These are phyloP conservation scores for Eclectus roratus DNA, from an alignment of 2,113 vertebrate species.

Conservation along the genomic window DNA sequence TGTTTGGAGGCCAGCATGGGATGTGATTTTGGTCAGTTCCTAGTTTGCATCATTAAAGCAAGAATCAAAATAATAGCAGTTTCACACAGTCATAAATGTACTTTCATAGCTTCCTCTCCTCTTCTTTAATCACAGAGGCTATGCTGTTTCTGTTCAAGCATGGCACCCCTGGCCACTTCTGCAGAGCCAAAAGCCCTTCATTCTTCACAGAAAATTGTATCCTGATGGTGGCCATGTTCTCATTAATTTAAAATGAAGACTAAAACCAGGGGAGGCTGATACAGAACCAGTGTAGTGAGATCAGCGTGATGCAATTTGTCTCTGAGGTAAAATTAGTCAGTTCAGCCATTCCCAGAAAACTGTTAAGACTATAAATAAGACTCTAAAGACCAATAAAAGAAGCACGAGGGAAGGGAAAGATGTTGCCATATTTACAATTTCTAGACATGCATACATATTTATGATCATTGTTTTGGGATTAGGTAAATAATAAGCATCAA, in stretches of 20 bases:
- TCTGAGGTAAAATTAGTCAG: conserved; percentile 9
- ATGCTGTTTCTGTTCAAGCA: not conserved
- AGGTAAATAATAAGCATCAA: not conserved
- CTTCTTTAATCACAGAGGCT: not conserved
- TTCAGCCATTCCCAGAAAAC: conserved; percentile 33
- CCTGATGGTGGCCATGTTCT: not conserved
- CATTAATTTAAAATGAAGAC: not conserved
- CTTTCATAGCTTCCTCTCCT: not conserved
- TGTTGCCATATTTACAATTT: conserved; percentile 6
- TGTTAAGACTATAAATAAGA: not conserved
- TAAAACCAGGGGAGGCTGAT: not conserved
- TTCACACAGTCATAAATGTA: not conserved
- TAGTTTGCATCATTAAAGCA: not conserved
- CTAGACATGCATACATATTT: not conserved
- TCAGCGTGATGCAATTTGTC: not conserved
- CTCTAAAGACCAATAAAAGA: conserved; percentile 42
- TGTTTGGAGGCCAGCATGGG: not conserved
- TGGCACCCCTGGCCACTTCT: not conserved
- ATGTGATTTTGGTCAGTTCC: not conserved
- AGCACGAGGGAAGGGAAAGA: not conserved
- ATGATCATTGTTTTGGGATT: not conserved
- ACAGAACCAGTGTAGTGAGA: conserved; percentile 1
- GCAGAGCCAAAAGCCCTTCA: not conserved
- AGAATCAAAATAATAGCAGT: not conserved
- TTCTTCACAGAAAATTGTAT: not conserved